Evolutionary conservation across 1,140 invertebrate species (phyloP).

Genomic region (Nixonia krombeini): DNA sequence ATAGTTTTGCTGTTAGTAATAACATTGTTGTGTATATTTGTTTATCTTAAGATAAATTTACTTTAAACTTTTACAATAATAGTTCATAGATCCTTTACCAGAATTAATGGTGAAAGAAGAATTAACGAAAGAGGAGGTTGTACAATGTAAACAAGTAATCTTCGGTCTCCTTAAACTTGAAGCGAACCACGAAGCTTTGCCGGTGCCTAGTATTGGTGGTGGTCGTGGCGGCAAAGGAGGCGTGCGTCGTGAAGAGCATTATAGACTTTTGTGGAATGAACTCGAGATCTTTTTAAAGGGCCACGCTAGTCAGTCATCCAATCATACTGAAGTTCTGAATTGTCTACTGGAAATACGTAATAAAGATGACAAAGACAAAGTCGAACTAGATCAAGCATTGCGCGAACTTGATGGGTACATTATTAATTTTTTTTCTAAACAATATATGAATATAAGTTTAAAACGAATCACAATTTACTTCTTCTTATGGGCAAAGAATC

Average conservation of each 20-base stretch:
- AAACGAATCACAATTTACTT: no score
- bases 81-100: conserved; percentile 87
- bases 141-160: conserved; percentile 91
- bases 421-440: neutral
- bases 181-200: conserved; percentile 85
- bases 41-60: no score
- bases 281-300: conserved; percentile 86
- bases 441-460: no score
- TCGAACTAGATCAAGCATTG: conserved; percentile 76
- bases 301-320: conserved; percentile 76
- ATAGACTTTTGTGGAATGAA: conserved; percentile 90
- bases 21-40: no score
- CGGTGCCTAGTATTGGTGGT: conserved; percentile 75
- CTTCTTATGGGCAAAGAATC: conserved; percentile 71
- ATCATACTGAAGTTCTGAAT: conserved; percentile 85
- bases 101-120: conserved; percentile 86
- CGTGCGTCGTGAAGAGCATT: conserved; percentile 87
- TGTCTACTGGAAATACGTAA: conserved; percentile 87
- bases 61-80: neutral
- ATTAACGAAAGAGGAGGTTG: conserved; percentile 86
- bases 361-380: conserved; percentile 75
- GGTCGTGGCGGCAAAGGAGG: conserved; percentile 74
- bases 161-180: conserved; percentile 87
- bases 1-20: no score
- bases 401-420: conserved; percentile 75